These are phyloP conservation scores for Neomicropteryx cornuta DNA, from an alignment of 1,140 invertebrate genomes.

Conservation along the genomic window DNA sequence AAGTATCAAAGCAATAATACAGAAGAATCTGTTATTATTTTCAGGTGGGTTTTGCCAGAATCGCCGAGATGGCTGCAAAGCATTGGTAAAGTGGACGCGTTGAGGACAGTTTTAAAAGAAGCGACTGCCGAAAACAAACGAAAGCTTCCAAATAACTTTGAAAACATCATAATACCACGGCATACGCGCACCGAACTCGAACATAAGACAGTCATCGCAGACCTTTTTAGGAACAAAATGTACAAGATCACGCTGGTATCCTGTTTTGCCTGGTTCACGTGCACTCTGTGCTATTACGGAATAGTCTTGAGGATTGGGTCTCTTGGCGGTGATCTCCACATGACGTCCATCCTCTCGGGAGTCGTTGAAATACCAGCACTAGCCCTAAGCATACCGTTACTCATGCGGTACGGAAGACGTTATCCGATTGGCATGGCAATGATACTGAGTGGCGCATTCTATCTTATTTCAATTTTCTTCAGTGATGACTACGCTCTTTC, in stretches of 20 bases:
- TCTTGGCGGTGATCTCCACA: slow-evolving; percentile 48
- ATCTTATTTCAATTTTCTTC: slow-evolving; percentile 32
- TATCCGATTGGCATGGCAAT: slow-evolving; percentile 45
- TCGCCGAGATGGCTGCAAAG: slow-evolving; percentile 65
- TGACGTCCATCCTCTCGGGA: slow-evolving; percentile 48
- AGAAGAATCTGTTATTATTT: too few relatives aligned
- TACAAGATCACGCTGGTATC: slow-evolving; percentile 44
- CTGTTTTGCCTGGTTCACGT: slow-evolving; percentile 50
- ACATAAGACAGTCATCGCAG: slow-evolving; percentile 13
- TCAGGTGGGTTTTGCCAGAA: slow-evolving; percentile 58
- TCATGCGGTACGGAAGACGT: slow-evolving; percentile 46
- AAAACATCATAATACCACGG: slow-evolving; percentile 43
- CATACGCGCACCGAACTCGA: too few relatives aligned
- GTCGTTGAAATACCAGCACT: slow-evolving; percentile 51
- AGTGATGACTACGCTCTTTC: slow-evolving; percentile 26
- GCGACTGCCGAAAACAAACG: slow-evolving; percentile 46
- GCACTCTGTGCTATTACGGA: slow-evolving; percentile 53
- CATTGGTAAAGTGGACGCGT: slow-evolving; percentile 48
- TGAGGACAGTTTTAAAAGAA: slow-evolving; percentile 44
- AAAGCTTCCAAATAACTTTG: slow-evolving; percentile 39
- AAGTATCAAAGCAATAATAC: too few relatives aligned
- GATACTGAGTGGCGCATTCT: slow-evolving; percentile 40
- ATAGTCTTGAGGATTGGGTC: slow-evolving; percentile 48
- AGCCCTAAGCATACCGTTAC: slow-evolving; percentile 46
- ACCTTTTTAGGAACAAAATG: slow-evolving; percentile 42